Percentiles rank a stretch among this genome's conserved stretches.
These are phyloP conservation scores for Leucophenga varia DNA, from an alignment of 1,140 invertebrate genomes.

Conservation along the genomic window DNA sequence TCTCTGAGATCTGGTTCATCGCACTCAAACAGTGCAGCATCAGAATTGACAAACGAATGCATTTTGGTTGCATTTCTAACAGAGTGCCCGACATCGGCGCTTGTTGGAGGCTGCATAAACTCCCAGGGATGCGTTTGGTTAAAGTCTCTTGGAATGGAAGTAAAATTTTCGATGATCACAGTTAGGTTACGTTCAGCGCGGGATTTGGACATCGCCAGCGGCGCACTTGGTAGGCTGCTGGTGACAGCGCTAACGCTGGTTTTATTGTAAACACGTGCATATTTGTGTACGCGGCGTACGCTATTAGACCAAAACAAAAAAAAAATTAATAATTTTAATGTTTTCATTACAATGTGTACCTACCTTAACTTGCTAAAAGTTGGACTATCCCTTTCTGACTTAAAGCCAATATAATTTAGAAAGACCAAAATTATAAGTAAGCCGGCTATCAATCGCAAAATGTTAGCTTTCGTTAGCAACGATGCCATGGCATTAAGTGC, in stretches of 20 bases:
- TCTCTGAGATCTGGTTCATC: no score
- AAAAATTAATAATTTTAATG: neutral
- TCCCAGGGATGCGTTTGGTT: no score
- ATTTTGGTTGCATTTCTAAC: no score
- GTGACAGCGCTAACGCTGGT: conserved; percentile 18
- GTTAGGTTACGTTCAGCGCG: conserved; percentile 34
- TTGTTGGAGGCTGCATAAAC: no score
- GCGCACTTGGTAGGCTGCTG: conserved; percentile 27
- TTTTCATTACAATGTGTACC: neutral
- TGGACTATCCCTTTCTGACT: conserved; percentile 26
- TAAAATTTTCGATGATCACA: conserved; percentile 52
- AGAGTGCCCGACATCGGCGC: no score
- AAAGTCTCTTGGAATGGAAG: conserved; percentile 52
- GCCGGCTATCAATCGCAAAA: conserved; percentile 34
- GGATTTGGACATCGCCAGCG: conserved; percentile 30
- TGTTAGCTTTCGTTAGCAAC: conserved; percentile 43
- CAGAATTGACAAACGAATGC: no score
- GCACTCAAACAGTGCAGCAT: no score
- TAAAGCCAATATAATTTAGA: conserved; percentile 38
- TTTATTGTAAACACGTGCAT: conserved; percentile 35
- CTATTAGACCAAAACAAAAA: conserved; percentile 15
- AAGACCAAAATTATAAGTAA: conserved; percentile 40
- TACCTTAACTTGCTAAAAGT: conserved; percentile 45
- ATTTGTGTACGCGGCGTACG: conserved; percentile 43
- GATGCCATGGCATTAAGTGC: conserved; percentile 28